phyloP scores from a whole-genome alignment of 2,888 invertebrate genomes.

The Ametastegia equiseti region DNA sequence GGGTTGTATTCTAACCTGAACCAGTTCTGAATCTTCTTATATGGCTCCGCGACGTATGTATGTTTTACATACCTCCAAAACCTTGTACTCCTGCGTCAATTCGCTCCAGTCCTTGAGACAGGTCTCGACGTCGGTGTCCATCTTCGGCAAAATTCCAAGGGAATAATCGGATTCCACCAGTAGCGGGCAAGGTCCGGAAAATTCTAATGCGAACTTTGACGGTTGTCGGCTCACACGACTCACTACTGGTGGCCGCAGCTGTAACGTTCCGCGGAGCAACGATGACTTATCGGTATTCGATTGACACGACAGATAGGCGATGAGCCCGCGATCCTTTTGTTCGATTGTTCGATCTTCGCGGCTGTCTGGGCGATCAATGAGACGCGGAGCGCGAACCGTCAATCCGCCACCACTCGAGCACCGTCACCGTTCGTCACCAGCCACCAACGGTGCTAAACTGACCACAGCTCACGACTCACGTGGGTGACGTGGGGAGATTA shows the following conservation, averaged over 20 bases:
- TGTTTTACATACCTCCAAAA: conserved; percentile 86
- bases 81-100: conserved; percentile 86
- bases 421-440: neutral
- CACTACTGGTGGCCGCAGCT: neutral
- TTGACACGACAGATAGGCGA: conserved; percentile 3
- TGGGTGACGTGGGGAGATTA: neutral
- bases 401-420: neutral
- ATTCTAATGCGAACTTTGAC: neutral
- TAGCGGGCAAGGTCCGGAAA: neutral
- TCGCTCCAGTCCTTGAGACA: conserved; percentile 89
- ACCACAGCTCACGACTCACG: neutral
- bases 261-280: conserved; percentile 3
- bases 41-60: too few species aligned
- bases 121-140: conserved; percentile 79
- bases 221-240: neutral
- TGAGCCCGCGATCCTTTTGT: neutral
- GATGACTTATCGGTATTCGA: conserved; percentile 35
- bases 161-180: neutral
- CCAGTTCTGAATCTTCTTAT: neutral
- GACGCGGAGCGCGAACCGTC: too few species aligned
- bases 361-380: neutral
- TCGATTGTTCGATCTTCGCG: neutral
- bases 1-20: conserved; percentile 4
- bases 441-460: neutral
- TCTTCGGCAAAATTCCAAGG: conserved; percentile 60